Evolutionary conservation across 2,113 vertebrate genomes (phyloP), one percentile per base, ranked within the genome.

Genomic region (Tor tambroides): DNA sequence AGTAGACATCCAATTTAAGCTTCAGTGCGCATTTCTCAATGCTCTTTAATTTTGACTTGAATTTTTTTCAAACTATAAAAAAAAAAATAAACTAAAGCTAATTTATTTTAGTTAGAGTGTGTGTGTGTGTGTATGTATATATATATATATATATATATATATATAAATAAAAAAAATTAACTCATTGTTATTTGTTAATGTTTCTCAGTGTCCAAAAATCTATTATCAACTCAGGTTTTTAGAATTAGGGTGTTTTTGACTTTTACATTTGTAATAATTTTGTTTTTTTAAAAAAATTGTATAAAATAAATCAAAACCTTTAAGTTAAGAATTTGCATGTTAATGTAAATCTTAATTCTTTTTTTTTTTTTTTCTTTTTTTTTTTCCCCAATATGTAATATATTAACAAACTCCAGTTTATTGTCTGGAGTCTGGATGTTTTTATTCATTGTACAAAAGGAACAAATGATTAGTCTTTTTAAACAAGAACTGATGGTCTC

Each of bases 1-100:
- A 99, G 98, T 98, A 28, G 38, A 15, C 17, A 3, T 26, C 54
- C 35, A 9, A 19, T 32, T 77, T 41, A 17, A 30, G 0, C 74
- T 51, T 46, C 30, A 28, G 28, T 79, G 59, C n/a, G 41, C 30
- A 85, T 38, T 65, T 28, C 35, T 30, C 30, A 8, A 67, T 17
- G 15, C 5, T 9, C 7, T n/a, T 59, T 54, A 19, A 19, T 6
- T 19, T 6, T 46, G 11, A 46, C 17, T 11, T 54, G 8, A 74
- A 74, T 17, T 35, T 72, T 72, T 72, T 72, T 14, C 2, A 5
- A 26, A 12, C 26, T 19, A 19, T 19, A 4, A 17, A 51, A 51
- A 46, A n/a, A 46, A 12, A 3, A 46, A 43, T 43, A 2, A 46
- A 46, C 43, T 12, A 46, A 11, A 46, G 11, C 43, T 12, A 46